Conservation (phyloP, 2,888 invertebrate genomes). For the Nomada fabriciana region DNA sequence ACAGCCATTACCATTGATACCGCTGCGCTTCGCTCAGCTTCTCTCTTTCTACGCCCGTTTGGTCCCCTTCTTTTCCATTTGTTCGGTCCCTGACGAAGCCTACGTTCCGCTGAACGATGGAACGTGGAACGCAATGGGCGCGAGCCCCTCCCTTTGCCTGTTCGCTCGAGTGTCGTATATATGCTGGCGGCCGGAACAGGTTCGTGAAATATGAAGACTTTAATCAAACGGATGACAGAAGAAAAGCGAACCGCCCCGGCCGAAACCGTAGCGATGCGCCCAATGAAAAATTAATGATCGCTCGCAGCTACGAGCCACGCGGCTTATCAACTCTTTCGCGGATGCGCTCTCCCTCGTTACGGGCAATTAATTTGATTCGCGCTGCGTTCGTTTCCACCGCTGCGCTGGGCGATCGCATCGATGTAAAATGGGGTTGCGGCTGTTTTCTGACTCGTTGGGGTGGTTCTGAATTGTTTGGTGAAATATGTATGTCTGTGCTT, state of each 20-base stretch:
- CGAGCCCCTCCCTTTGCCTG: conserved; percentile 41
- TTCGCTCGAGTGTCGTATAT: conserved; percentile 34
- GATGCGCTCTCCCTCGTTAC: background rate
- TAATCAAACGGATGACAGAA: conserved; percentile 73
- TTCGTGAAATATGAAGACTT: conserved; percentile 75
- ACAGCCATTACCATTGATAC: conserved; percentile 73
- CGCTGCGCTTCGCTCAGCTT: conserved; percentile 31
- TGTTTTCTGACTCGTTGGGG: background rate
- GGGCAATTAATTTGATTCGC: conserved; percentile 38
- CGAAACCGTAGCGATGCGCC: conserved; percentile 65
- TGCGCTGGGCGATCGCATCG: background rate
- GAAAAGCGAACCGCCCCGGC: conserved; percentile 58
- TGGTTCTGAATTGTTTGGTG: background rate
- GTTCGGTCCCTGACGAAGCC: conserved; percentile 46
- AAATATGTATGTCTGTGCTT: background rate
- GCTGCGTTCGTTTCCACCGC: background rate
- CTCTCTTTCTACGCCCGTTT: conserved; percentile 30
- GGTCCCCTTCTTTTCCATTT: conserved; percentile 59
- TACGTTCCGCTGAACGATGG: conserved; percentile 37
- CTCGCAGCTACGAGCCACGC: background rate
- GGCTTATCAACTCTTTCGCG: conserved; percentile 49
- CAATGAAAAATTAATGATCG: conserved; percentile 70
- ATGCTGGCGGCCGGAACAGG: conserved; percentile 56
- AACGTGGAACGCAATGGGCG: conserved; percentile 43
- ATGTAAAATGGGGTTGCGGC: background rate